Percentiles rank a stretch among this genome's conserved stretches.
These are phyloP conservation scores for Sycophila texana DNA, from an alignment of 2,888 invertebrate genomes.

Conservation along the genomic window DNA sequence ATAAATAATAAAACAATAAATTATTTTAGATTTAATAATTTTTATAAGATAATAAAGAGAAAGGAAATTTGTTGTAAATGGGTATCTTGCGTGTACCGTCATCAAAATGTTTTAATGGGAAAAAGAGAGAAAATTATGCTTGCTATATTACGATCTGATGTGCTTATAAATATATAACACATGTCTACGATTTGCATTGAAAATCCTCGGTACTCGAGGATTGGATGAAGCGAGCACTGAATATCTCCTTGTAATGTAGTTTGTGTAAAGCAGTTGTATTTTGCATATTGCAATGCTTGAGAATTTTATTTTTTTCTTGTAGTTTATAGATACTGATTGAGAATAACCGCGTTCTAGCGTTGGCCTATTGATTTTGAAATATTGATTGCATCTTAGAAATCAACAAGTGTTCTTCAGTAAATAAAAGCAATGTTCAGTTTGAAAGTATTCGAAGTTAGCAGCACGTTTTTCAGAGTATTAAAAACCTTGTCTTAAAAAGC, in stretches of 20 bases:
- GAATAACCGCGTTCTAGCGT: constrained; percentile 56
- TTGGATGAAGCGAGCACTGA: constrained; percentile 28
- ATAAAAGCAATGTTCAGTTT: constrained; percentile 32
- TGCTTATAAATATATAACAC: constrained; percentile 48
- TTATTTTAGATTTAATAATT: constrained; percentile 43
- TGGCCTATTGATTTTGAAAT: constrained; percentile 40
- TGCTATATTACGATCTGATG: constrained; percentile 56
- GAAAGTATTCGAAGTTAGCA: constrained; percentile 9
- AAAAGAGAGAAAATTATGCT: constrained; percentile 44
- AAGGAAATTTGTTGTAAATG: constrained; percentile 27
- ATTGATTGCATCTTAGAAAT: constrained; percentile 43
- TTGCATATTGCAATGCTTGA: constrained; percentile 59
- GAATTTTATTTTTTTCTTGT: constrained; percentile 42
- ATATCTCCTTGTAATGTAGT: constrained; percentile 56
- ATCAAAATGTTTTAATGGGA: constrained; percentile 27
- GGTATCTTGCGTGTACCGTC: background rate
- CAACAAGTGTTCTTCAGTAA: constrained; percentile 43
- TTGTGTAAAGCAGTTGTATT: constrained; percentile 55
- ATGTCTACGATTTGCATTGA: constrained; percentile 32
- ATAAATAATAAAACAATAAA: constrained; percentile 25
- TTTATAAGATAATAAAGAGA: constrained; percentile 29
- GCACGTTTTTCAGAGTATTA: constrained; percentile 15
- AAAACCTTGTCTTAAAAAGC: constrained; percentile 21
- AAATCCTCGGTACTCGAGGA: constrained; percentile 10
- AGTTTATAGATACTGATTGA: constrained; percentile 45